Conservation (phyloP, 2,888 invertebrate species). For the Cataglyphis livida region DNA sequence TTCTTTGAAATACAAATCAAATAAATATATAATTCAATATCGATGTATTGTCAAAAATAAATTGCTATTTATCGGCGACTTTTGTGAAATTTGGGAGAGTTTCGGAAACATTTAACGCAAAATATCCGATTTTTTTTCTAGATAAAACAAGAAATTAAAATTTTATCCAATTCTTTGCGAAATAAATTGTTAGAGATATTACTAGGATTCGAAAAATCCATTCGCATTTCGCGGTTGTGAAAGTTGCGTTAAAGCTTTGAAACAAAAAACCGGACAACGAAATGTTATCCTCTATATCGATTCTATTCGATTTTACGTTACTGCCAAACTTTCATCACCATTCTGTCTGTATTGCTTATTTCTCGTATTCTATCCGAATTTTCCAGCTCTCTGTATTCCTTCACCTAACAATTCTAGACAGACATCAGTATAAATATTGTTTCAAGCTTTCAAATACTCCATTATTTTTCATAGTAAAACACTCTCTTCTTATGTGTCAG, state of each 20-base stretch:
- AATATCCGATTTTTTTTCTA: neutral
- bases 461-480: slow-evolving; percentile 24
- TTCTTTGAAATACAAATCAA: neutral
- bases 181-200: slow-evolving; percentile 37
- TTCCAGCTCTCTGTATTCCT: slow-evolving; percentile 5
- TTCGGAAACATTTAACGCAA: neutral
- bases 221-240: slow-evolving; percentile 4
- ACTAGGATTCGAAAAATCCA: slow-evolving; percentile 38
- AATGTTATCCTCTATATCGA: slow-evolving; percentile 39
- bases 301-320: slow-evolving; percentile 39
- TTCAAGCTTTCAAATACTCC: slow-evolving; percentile 21
- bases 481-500: neutral
- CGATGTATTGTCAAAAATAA: neutral
- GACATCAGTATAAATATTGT: slow-evolving; percentile 38
- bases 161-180: neutral
- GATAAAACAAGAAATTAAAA: slow-evolving; percentile 37
- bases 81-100: neutral
- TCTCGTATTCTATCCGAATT: slow-evolving; percentile 17
- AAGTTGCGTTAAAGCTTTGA: slow-evolving; percentile 53
- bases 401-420: slow-evolving; percentile 22
- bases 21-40: neutral
- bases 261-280: slow-evolving; percentile 51
- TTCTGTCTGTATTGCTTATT: slow-evolving; percentile 46
- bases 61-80: neutral
- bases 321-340: slow-evolving; percentile 47